Evolutionary conservation across 2,797 vertebrate species (phyloP).

Genomic region (Hemitrygon akajei): DNA sequence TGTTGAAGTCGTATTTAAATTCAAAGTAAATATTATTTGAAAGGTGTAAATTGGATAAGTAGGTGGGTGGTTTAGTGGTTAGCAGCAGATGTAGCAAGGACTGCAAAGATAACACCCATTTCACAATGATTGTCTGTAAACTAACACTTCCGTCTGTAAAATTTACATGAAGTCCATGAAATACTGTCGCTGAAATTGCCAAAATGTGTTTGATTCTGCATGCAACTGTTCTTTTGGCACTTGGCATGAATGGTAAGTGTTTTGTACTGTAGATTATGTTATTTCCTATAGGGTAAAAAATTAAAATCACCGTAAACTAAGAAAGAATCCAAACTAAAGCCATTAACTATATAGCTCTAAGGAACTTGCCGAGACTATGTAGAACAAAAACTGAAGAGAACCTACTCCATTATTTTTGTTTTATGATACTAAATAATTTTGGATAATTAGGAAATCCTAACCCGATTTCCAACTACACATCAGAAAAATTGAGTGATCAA

Average conservation of each 20-base stretch:
- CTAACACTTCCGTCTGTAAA: neutral
- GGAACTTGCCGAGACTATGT: neutral
- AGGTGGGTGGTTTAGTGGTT: neutral
- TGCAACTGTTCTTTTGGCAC: constrained; percentile 18
- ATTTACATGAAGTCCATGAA: neutral
- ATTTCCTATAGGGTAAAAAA: neutral
- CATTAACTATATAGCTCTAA: neutral
- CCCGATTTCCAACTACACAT: neutral
- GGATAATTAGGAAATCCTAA: neutral
- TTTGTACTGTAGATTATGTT: neutral
- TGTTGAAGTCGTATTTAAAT: constrained; percentile 15
- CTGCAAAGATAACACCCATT: neutral
- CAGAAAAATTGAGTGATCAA: neutral
- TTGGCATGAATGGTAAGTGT: constrained; percentile 17
- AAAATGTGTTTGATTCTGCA: constrained; percentile 23
- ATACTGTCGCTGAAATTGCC: neutral
- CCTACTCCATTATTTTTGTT: neutral
- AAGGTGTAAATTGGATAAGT: constrained; percentile 1
- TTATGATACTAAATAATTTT: neutral
- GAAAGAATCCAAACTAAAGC: neutral
- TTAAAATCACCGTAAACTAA: neutral
- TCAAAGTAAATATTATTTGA: neutral
- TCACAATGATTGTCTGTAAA: neutral
- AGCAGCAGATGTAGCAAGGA: neutral
- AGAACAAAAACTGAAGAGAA: neutral